Base-by-base conservation (phyloP, 2,797 vertebrate species). In the Perodicticus potto region DNA sequence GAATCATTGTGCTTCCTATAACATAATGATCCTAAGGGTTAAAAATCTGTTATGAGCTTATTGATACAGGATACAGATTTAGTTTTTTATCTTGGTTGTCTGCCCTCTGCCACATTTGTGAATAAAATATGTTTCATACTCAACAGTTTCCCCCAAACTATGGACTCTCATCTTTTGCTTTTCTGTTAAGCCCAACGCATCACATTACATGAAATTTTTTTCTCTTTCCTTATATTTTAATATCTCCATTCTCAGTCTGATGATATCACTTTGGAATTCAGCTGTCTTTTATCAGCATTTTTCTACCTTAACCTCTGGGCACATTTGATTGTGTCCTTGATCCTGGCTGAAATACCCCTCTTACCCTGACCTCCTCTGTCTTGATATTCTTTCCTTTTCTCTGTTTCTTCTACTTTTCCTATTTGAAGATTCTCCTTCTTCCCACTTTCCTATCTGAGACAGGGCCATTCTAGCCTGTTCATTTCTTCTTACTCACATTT, bases 131-230 rank as follows among this genome's bases (percentile, higher is more conserved):
- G 49, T 63, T 86, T 84, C 4, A 40, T 76, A 70, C 0, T 85
- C 61, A 91, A 91, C 2, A 82, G 12, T 76, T 86, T 77, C 78
- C 20, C 29, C 49, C 5, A 76, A 61, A 92, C 10, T 69, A 55
- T 69, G 4, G 34, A 55, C 67, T n/a, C 2, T 67, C 25, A 34
- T 83, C 17, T 49, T 78, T 90, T 87, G 32, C 7, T 89, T 86
- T 92, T 95, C 69, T 88, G 2, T 80, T 93, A 22, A 84, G 29
- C 34, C 34, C 40, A 40, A 43, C 29, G 27, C 34, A 85, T 88
- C 37, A 65, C 74, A 76, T 90, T 83, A 65, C 81, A 45, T 95
- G 69, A 77, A 77, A 57, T 17, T 19, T 80, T 87, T 87, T 74
- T 34, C 37, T 61, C 40, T 43, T 82, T 63, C 7, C 3, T 73